Evolutionary conservation across 2,888 invertebrate species (phyloP).

Genomic region (Andrena hattorfiana): DNA sequence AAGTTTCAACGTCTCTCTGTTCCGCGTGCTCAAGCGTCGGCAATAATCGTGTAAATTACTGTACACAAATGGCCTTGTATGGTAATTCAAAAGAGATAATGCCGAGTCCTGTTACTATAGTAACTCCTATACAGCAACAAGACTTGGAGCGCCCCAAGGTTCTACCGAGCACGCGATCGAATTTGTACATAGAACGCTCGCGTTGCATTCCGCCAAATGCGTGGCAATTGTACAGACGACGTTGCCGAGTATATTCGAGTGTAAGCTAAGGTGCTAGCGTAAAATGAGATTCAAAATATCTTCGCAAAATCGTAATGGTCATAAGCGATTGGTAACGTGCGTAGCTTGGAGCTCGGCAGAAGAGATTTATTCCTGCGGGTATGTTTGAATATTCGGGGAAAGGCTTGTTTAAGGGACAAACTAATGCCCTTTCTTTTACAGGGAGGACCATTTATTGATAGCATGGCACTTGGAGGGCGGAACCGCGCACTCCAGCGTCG

Average conservation of each 20-base stretch:
- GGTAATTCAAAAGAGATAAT: background rate
- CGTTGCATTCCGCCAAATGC: background rate
- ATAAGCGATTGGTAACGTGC: constrained; percentile 93
- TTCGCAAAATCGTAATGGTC: constrained; percentile 90
- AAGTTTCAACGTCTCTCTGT: no score
- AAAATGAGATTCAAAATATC: constrained; percentile 83
- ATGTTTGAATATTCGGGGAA: constrained; percentile 63
- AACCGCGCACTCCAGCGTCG: constrained; percentile 90
- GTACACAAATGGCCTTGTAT: background rate
- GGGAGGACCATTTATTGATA: constrained; percentile 96
- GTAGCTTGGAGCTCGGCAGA: constrained; percentile 97
- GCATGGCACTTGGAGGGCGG: constrained; percentile 93
- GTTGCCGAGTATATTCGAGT: background rate
- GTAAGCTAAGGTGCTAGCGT: background rate
- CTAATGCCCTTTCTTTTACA: constrained; percentile 79
- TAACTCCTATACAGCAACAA: constrained; percentile 44
- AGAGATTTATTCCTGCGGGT: constrained; percentile 97
- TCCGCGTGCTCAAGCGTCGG: no score
- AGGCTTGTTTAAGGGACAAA: constrained; percentile 2
- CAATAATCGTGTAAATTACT: background rate
- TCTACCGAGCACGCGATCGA: constrained; percentile 29
- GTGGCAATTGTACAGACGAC: background rate
- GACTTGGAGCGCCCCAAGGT: constrained; percentile 13
- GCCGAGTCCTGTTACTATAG: constrained; percentile 39
- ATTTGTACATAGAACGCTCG: constrained; percentile 37